A percentile compares a stretch with the other conserved stretches of the same genome.
phyloP scores from a whole-genome alignment of 2,888 invertebrate species.

The Drosophila hamatofila region DNA sequence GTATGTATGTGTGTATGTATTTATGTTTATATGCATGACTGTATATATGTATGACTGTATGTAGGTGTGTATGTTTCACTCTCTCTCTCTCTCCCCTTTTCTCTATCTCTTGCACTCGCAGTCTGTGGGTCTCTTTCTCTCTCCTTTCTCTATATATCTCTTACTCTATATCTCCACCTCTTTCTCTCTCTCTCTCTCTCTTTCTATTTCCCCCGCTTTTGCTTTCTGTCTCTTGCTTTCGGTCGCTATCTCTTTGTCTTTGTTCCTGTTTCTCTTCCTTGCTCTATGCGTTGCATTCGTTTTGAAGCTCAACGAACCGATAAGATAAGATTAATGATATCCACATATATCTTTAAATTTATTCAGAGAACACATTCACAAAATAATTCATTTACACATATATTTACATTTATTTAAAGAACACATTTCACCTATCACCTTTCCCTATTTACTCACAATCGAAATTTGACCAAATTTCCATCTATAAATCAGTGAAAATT shows the following conservation, averaged over 20 bases:
- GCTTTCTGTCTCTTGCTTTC: background rate
- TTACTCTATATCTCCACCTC: background rate
- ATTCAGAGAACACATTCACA: background rate
- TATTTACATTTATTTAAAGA: background rate
- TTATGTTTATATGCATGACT: no score
- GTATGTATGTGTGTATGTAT: no score
- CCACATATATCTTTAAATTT: no score
- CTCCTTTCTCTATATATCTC: no score
- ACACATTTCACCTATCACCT: background rate
- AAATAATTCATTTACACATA: no score
- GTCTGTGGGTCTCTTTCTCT: no score
- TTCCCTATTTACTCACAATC: no score
- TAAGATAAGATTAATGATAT: no score
- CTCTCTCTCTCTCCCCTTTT: background rate
- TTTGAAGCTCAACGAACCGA: no score
- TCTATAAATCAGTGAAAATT: conserved; percentile 45
- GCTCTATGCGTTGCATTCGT: no score
- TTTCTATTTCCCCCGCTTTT: background rate
- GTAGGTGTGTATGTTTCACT: background rate
- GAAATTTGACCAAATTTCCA: background rate
- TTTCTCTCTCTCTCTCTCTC: background rate
- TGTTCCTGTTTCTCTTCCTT: background rate
- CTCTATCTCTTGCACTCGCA: background rate
- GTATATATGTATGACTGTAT: no score
- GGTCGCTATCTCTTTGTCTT: background rate